These are phyloP conservation scores for Ormyrus thymus DNA, from an alignment of 2,888 invertebrate species.

Conservation along the genomic window DNA sequence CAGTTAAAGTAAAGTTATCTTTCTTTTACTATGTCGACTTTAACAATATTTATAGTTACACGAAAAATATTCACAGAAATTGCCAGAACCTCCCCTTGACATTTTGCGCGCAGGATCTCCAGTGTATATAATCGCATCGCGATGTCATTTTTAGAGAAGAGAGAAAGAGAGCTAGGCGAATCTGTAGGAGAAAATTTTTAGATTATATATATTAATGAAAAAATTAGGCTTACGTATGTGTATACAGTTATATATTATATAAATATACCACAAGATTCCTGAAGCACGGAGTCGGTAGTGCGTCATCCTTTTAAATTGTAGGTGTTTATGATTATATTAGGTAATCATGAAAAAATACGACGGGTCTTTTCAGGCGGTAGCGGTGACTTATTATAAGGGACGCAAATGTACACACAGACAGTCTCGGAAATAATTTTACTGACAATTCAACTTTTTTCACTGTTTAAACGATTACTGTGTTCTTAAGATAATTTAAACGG, in stretches of 20 bases:
- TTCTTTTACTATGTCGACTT: no score
- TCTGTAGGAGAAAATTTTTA: slow-evolving; percentile 53
- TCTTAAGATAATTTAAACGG: slow-evolving; percentile 38
- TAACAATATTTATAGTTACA: no score
- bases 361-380: slow-evolving; percentile 39
- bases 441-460: slow-evolving; percentile 42
- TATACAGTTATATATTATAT: slow-evolving; percentile 57
- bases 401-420: slow-evolving; percentile 47
- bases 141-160: slow-evolving; percentile 60
- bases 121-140: slow-evolving; percentile 53
- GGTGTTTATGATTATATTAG: slow-evolving; percentile 70
- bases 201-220: slow-evolving; percentile 49
- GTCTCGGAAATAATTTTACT: slow-evolving; percentile 51
- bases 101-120: slow-evolving; percentile 46
- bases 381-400: slow-evolving; percentile 40
- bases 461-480: slow-evolving; percentile 17
- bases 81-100: slow-evolving; percentile 26
- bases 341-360: slow-evolving; percentile 57
- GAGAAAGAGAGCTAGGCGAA: slow-evolving; percentile 40
- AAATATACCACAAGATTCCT: slow-evolving; percentile 35
- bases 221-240: slow-evolving; percentile 52
- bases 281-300: slow-evolving; percentile 46
- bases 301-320: slow-evolving; percentile 71
- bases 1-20: no score
- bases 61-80: not conserved